phyloP scores from a whole-genome alignment of 2,113 vertebrate species.

The Epinephelus cyanopodus region DNA sequence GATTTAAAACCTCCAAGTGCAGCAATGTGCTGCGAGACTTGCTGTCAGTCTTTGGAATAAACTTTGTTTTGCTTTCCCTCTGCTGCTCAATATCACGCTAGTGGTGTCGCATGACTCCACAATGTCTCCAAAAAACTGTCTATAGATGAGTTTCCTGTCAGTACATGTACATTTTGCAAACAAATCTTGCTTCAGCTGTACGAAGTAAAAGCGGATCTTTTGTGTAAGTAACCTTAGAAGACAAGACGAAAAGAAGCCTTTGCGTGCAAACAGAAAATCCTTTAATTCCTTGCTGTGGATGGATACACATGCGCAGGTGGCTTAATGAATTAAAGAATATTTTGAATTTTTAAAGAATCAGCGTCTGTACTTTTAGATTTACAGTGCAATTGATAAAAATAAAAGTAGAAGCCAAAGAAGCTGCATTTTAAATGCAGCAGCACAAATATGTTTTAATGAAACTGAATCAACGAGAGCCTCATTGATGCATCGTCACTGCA shows the following conservation, averaged over 20 bases:
- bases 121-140: not conserved
- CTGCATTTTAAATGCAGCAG: not conserved
- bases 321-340: not conserved
- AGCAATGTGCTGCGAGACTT: conserved; percentile 3
- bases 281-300: not conserved
- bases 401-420: not conserved
- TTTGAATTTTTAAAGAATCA: not conserved
- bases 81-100: not conserved
- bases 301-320: not conserved
- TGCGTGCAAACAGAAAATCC: not conserved
- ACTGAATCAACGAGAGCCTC: not conserved
- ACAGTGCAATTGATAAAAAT: not conserved
- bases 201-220: not conserved
- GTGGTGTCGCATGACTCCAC: not conserved
- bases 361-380: not conserved
- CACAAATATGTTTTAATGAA: not conserved
- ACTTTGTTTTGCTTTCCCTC: not conserved
- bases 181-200: not conserved
- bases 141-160: not conserved
- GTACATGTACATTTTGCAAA: not conserved
- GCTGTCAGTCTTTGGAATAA: conserved; percentile 3
- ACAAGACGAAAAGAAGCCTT: too few relatives aligned
- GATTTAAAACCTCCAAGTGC: not conserved
- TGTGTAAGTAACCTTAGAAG: too few relatives aligned
- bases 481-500: not conserved